phyloP scores from a whole-genome alignment of 1,140 invertebrate genomes.

The Atopsyche davidsoni region DNA sequence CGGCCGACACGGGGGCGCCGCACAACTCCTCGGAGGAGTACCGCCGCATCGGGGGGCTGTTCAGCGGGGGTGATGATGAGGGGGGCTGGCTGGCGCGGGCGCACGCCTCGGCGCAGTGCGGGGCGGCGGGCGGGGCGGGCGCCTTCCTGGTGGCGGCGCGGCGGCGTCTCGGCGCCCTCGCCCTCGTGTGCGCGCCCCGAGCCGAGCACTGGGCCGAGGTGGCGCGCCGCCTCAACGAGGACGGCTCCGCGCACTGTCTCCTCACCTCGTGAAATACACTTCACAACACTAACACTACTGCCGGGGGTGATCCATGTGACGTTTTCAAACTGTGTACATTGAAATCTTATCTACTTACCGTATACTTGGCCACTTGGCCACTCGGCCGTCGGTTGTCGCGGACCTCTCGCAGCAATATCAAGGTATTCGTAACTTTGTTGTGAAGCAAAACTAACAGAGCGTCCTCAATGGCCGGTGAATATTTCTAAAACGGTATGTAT shows the following conservation, averaged over 20 bases:
- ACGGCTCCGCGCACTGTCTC: constrained; percentile 60
- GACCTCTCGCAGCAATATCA: too few relatives aligned
- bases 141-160: constrained; percentile 77
- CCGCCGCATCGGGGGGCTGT: neutral
- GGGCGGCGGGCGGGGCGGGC: constrained; percentile 61
- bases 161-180: constrained; percentile 61
- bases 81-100: constrained; percentile 42
- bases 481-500: too few relatives aligned
- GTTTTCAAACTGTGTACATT: too few relatives aligned
- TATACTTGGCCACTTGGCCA: too few relatives aligned
- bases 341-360: too few relatives aligned
- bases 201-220: constrained; percentile 61
- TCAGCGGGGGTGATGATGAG: constrained; percentile 7
- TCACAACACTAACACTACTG: too few relatives aligned
- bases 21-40: constrained; percentile 31
- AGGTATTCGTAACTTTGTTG: too few relatives aligned
- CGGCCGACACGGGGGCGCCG: constrained; percentile 31
- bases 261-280: constrained; percentile 50
- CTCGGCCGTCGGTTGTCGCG: too few relatives aligned
- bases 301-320: too few relatives aligned
- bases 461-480: too few relatives aligned
- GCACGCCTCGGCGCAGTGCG: constrained; percentile 60
- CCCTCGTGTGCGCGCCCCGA: constrained; percentile 66
- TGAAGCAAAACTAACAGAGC: too few relatives aligned
- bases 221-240: constrained; percentile 50